Base-by-base conservation (phyloP, 2,888 invertebrate genomes). In the Calameuta idolon region DNA sequence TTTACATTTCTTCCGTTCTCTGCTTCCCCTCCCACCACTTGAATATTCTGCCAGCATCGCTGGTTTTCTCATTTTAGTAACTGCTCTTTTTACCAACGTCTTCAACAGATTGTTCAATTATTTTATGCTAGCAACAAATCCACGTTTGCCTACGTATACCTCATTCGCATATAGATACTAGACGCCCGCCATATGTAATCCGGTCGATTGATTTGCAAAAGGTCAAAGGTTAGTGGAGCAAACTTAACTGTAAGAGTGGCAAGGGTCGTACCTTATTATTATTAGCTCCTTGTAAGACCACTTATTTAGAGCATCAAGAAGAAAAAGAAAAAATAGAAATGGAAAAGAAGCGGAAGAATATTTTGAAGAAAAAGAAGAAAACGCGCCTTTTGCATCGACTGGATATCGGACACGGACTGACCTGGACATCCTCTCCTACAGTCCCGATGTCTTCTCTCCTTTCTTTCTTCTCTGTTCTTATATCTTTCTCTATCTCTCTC, bases 401-500 rank as follows among this genome's bases (percentile, higher is more conserved):
- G 23, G 23, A 55, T 55, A 55, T 55, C 55, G 23, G 23, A 55
- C 55, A 55, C 55, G 55, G 23, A 55, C 55, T 55, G 55, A 55
- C 55, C 55, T 55, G 55, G 15, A 55, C 9, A 55, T 55, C 55
- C 55, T 55, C 23, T 55, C 55, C 55, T 55, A 55, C 55, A 55
- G 1, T 55, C 3, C 23, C 9, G 5, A 55, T 55, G 23, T 23
- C 9, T 55, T 23, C 23, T 15, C 55, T 55, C 23, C 23, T 55
- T 55, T 23, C 23, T 34, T 75, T 73, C 69, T 55, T 23, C 40
- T 76, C 40, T 71, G 76, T 15, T 35, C 71, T 80, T 75, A 78
- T 75, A 73, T 78, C 76, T 76, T 77, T 80, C 69, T 78, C 37
- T 75, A 76, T 37, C 2, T 74, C 68, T 81, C 80, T 81, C 79